Evolutionary conservation across 2,797 vertebrate genomes (phyloP).

Genomic region (Acanthornis magna): DNA sequence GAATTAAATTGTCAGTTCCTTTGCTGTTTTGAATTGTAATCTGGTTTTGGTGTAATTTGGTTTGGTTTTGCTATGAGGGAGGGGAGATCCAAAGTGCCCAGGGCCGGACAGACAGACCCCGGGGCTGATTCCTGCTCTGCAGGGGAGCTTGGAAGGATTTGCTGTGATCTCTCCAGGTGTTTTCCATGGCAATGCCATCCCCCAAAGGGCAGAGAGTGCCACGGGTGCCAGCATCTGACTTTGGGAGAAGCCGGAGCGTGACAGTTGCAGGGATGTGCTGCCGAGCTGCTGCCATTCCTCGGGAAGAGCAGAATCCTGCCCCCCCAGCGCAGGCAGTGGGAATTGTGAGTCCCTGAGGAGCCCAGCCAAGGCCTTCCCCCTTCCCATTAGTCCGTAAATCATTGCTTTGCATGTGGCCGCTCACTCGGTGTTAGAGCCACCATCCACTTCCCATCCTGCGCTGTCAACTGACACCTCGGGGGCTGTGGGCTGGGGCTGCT

Average conservation of each 20-base stretch:
- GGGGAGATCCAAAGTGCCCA: accelerated
- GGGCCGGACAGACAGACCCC: neutral
- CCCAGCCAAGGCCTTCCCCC: neutral
- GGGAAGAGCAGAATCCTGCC: neutral
- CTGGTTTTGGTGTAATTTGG: neutral
- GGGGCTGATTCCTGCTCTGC: neutral
- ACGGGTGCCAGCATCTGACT: neutral
- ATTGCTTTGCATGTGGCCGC: neutral
- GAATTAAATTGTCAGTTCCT: conserved; percentile 3
- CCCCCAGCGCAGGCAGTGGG: neutral
- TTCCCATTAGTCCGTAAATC: neutral
- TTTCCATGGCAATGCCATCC: neutral
- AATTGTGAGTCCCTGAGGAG: neutral
- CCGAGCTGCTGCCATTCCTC: neutral
- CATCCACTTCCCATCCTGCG: neutral
- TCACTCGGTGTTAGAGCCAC: neutral
- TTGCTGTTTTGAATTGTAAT: neutral
- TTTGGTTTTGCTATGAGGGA: neutral
- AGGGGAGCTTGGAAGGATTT: neutral
- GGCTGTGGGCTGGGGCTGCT: neutral
- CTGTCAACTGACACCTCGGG: conserved; percentile 31
- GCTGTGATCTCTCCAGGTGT: accelerated
- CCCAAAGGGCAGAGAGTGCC: neutral
- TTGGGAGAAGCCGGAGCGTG: neutral
- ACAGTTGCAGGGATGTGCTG: neutral